phyloP scores from a whole-genome alignment of 1,140 invertebrate species.

The Aphelinus certus region DNA sequence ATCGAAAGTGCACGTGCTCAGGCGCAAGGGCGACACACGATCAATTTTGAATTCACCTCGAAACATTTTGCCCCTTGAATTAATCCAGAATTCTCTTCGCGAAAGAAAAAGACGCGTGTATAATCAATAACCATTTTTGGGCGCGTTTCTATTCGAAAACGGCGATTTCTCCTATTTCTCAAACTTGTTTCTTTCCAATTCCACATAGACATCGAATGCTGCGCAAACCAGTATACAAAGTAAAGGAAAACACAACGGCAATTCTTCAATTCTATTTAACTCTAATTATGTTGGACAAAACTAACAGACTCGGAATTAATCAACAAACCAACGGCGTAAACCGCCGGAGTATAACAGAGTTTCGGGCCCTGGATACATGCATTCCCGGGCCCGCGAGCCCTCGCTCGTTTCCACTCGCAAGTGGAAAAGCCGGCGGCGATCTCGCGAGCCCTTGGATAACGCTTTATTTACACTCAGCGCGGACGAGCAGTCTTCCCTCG shows the following conservation, averaged over 20 bases:
- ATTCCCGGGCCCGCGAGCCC: too few species aligned
- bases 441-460: neutral
- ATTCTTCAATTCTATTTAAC: constrained; percentile 53
- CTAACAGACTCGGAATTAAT: constrained; percentile 62
- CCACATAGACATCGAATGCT: neutral
- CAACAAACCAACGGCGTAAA: constrained; percentile 55
- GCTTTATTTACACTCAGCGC: neutral
- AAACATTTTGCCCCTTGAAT: constrained; percentile 21
- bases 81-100: constrained; percentile 49
- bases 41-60: neutral
- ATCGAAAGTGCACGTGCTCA: neutral
- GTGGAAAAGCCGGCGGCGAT: too few species aligned
- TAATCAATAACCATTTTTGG: constrained; percentile 9
- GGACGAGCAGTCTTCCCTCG: neutral
- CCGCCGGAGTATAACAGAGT: constrained; percentile 43
- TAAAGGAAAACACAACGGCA: constrained; percentile 56
- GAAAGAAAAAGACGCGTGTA: constrained; percentile 52
- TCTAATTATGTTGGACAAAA: constrained; percentile 60
- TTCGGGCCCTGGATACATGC: constrained; percentile 27
- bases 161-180: constrained; percentile 29
- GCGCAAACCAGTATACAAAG: constrained; percentile 43
- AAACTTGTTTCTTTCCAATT: constrained; percentile 30
- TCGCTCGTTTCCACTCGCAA: too few species aligned
- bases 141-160: constrained; percentile 23
- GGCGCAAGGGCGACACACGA: constrained; percentile 13